phyloP scores from a whole-genome alignment of 2,113 vertebrate species.

The Brachyhypopomus gauderio region DNA sequence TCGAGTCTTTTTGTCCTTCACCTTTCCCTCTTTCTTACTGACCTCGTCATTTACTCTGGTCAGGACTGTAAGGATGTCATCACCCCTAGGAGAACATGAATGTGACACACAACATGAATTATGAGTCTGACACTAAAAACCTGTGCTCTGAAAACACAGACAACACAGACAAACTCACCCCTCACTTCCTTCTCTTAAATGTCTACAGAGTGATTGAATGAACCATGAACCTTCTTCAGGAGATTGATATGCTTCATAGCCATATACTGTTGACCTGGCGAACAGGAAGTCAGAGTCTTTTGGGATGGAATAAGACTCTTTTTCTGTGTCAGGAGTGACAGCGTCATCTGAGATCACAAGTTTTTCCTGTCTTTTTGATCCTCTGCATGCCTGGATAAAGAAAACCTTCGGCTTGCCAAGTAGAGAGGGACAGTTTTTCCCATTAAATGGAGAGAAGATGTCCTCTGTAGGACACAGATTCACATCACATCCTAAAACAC shows the following conservation, averaged over 20 bases:
- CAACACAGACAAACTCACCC: neutral
- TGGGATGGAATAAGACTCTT: neutral
- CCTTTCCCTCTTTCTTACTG: neutral
- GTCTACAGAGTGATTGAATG: conserved; percentile 23
- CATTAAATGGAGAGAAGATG: conserved; percentile 74
- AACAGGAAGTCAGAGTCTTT: conserved; percentile 26
- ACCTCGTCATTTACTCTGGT: conserved; percentile 24
- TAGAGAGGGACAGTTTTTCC: conserved; percentile 69
- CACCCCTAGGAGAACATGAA: neutral
- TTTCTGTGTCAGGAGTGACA: neutral
- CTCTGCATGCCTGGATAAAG: conserved; percentile 86
- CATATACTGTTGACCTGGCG: conserved; percentile 18
- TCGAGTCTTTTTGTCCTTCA: accelerated
- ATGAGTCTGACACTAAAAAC: too few species aligned
- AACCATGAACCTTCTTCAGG: neutral
- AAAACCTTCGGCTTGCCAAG: conserved; percentile 83
- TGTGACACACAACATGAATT: too few species aligned
- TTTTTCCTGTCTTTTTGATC: conserved; percentile 18
- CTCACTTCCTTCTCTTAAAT: conserved; percentile 14
- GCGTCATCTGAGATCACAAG: neutral
- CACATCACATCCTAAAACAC: neutral
- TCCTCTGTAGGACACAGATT: conserved; percentile 67
- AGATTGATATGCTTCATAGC: neutral
- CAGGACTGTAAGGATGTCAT: conserved; percentile 31
- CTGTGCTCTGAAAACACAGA: too few species aligned